Conservation (phyloP, 2,888 invertebrate species). For the Sepioteuthis lessoniana region DNA sequence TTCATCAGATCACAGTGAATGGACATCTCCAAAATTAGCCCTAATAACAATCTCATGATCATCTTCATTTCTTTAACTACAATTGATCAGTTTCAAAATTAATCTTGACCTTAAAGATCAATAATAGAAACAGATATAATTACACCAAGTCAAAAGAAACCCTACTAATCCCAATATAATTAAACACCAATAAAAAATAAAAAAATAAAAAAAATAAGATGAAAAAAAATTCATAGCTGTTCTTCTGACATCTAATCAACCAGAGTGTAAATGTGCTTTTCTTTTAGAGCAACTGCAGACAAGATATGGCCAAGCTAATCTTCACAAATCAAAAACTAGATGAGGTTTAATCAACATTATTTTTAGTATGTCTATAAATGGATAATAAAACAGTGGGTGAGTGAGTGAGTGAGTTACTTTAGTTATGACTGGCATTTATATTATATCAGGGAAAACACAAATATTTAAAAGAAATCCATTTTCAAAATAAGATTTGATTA, state of each 20-base stretch:
- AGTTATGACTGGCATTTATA: not conserved
- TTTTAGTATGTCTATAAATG: not conserved
- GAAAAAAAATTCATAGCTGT: not conserved
- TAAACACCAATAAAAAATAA: not conserved
- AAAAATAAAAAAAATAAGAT: not conserved
- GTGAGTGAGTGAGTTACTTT: not conserved
- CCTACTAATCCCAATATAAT: not conserved
- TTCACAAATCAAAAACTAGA: not conserved
- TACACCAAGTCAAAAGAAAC: not conserved
- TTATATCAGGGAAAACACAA: not conserved
- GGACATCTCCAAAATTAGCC: not conserved
- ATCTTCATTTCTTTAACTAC: not conserved
- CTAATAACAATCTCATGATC: not conserved
- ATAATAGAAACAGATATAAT: not conserved
- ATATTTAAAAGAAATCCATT: not conserved
- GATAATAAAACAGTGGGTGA: not conserved
- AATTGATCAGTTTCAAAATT: not conserved
- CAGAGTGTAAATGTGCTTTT: not conserved
- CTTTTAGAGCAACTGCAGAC: not conserved
- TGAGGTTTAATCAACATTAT: not conserved
- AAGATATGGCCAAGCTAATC: not conserved
- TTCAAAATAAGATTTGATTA: not conserved
- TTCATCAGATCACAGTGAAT: not conserved
- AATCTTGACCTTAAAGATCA: not conserved
- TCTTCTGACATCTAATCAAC: not conserved